phyloP scores from a whole-genome alignment of 2,113 vertebrate genomes.

The Tympanuchus pallidicinctus region DNA sequence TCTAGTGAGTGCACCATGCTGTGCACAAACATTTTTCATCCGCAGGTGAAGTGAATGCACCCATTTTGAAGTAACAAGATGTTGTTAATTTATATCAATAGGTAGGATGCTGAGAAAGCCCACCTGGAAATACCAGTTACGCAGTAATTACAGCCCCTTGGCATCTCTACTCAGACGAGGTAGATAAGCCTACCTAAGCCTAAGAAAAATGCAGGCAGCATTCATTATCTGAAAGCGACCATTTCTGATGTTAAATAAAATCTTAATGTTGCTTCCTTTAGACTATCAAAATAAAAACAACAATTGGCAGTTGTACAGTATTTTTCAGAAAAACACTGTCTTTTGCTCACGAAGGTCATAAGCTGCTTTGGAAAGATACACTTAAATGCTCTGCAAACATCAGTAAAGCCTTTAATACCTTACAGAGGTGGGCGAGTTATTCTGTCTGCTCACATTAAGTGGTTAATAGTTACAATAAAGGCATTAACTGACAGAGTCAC shows the following conservation, averaged over 20 bases:
- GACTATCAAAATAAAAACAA: background rate
- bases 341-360: background rate
- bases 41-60: background rate
- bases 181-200: background rate
- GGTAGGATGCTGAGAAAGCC: background rate
- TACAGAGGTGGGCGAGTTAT: background rate
- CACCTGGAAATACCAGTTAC: background rate
- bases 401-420: background rate
- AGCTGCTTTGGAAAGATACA: background rate
- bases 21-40: background rate
- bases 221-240: background rate
- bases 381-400: background rate
- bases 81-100: background rate
- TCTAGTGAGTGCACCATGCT: background rate
- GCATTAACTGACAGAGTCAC: background rate
- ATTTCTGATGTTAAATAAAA: background rate
- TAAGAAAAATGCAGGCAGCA: accelerated
- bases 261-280: background rate
- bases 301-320: background rate
- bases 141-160: background rate
- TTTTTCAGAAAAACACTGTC: background rate
- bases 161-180: background rate
- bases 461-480: background rate
- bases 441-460: conserved; percentile 1
- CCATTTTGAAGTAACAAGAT: background rate